Base-by-base conservation (phyloP, 2,888 invertebrate species). In the Rhingia rostrata region DNA sequence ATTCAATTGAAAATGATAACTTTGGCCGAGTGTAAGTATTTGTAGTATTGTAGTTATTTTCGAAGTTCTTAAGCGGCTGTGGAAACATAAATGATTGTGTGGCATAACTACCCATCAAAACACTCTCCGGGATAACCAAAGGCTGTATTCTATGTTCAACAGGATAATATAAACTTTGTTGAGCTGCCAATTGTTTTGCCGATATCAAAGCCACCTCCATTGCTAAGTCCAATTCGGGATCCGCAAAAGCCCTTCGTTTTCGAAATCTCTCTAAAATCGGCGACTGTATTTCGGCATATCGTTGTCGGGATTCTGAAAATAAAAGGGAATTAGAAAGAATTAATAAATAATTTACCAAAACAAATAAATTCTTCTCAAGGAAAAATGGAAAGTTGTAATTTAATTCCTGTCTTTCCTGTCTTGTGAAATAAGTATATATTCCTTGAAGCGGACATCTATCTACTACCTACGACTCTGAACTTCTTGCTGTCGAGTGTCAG, bases 1-100 rank as follows among this genome's bases (percentile, higher is more conserved):
- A 94, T 88, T 94, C 94, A n/a, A 94, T 94, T 9, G 94, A 94
- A 89, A 90, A 90, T 60, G 89, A 90, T 64, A 90, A 73, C 83
- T 90, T 90, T 37, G 90, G 90, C 83, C 89, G 45, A 5, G 49
- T 53, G 3, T 37, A 54, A 41, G 30, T 64, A 14, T n/a, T 7
- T 3, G 22, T 67, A 3, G 41, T 41, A 4, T 32, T 45, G 4
- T 12, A 49, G n/a, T 9, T 41, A 4, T 41, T 7, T 12, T 47
- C 14, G 1, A 14, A 47, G 6, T 9, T 22, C n/a, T 7, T 58
- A 6, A 39, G n/a, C 2, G 51, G 6, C 75, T 86, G 72, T 69
- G 77, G 82, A 78, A 80, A 74, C 64, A 7, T 9, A n/a, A n/a
- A 32, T 10, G 49, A 10, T n/a, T 37, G 4, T n/a, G 56, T 14